phyloP scores from a whole-genome alignment of 2,888 invertebrate species.

The Calameuta pallipes region DNA sequence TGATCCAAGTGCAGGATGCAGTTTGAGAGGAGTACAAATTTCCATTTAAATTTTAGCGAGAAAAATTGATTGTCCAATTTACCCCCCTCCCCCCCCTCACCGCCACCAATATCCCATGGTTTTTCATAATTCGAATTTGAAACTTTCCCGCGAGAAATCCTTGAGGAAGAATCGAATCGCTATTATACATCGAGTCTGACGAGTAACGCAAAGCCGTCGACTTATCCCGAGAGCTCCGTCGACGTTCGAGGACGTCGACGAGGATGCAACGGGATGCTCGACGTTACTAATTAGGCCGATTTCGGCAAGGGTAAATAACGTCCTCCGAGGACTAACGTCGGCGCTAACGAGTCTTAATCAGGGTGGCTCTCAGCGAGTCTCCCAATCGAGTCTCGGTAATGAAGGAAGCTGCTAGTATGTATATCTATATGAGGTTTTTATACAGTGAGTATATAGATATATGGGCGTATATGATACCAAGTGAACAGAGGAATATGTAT shows the following conservation, averaged over 20 bases:
- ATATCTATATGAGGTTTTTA: not conserved
- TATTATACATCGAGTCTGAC: too few relatives aligned
- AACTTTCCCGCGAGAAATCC: not conserved
- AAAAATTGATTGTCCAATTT: not conserved
- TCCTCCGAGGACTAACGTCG: not conserved
- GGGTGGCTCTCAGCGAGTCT: not conserved
- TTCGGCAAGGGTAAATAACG: not conserved
- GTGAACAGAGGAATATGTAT: not conserved
- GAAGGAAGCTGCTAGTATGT: not conserved
- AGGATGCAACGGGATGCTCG: not conserved
- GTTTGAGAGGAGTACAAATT: not conserved
- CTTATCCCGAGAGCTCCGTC: not conserved
- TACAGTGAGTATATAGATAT: not conserved
- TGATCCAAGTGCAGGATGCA: not conserved
- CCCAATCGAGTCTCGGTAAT: not conserved
- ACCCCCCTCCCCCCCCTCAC: too few relatives aligned
- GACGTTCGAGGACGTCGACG: not conserved
- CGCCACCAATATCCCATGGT: not conserved
- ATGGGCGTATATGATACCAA: not conserved
- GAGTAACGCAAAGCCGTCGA: not conserved
- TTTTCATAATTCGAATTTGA: not conserved
- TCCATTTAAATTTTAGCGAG: not conserved
- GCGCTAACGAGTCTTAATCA: constrained; percentile 6
- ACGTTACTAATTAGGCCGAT: not conserved
- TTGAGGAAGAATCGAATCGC: not conserved